Base-by-base conservation (phyloP, 2,113 vertebrate species). In the Phalacrocorax pelagicus region DNA sequence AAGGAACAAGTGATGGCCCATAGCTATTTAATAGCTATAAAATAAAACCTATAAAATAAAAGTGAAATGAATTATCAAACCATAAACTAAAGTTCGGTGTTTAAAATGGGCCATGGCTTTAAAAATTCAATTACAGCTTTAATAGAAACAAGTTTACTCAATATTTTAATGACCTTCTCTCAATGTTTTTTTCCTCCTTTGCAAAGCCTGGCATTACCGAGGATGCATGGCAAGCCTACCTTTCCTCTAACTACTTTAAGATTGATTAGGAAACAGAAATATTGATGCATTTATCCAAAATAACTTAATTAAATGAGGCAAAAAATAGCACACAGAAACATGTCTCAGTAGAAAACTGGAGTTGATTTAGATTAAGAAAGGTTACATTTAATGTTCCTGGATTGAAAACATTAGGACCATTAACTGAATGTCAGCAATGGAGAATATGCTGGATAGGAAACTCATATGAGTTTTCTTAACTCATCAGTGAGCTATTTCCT, bases 181-280 rank as follows among this genome's bases (percentile, higher is more conserved):
- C 20, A 81, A 82, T 61, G 21, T 10, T 93, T 86, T 86, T 85
- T 44, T 44, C 44, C 86, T 95, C 49, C 59, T 58, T 91, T 87
- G 62, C 57, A 94, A 92, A 92, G 27, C 49, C 75, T 74, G 52
- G 78, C 86, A 72, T 58, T 88, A 65, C 59, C 2, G 5, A 90
- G 83, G 69, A 90, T 54, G n/a, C 58, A 91, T 57, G 70, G 83
- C 44, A 88, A 94, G 66, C 59, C 58, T 93, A 59, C 10, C 69
- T 86, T 86, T 79, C 59, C 59, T 83, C 71, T 97, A 83, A 94
- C 88, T 96, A 70, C 95, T 96, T 82, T 93, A 81, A 96, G 94
- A 97, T 97, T 97, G 91, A 97, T 89, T 95, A 92, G 62, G 78
- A 96, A 96, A 80, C 73, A 94, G 84, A 96, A 93, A 96, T 93